These are phyloP conservation scores for Hippocampus mohnikei DNA, from an alignment of 2,113 vertebrate species.

Conservation along the genomic window DNA sequence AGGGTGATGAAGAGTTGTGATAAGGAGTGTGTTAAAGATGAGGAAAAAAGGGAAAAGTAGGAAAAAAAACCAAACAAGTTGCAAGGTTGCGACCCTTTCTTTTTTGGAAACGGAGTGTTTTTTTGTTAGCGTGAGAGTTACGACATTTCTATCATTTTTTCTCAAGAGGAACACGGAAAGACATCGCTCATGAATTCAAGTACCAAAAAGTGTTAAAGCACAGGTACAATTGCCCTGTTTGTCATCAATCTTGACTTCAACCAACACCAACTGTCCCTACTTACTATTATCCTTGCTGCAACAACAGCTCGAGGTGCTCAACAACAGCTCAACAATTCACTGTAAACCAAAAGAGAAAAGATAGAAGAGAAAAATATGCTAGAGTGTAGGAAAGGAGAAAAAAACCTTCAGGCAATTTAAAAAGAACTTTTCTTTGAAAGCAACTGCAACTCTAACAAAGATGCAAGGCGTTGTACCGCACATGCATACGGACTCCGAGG, in stretches of 20 bases:
- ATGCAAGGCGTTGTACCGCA: neutral
- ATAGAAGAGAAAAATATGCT: constrained; percentile 27
- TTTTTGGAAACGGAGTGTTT: no score
- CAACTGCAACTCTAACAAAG: constrained; percentile 9
- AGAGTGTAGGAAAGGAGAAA: constrained; percentile 21
- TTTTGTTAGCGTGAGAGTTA: no score
- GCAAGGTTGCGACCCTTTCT: no score
- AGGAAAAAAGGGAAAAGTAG: no score
- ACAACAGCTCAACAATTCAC: constrained; percentile 34
- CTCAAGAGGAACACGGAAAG: neutral
- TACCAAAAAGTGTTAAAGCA: constrained; percentile 4
- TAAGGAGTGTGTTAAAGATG: no score
- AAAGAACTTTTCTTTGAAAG: constrained; percentile 49
- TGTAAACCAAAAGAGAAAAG: constrained; percentile 31
- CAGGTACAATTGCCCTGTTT: constrained; percentile 17
- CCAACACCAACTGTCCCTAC: constrained; percentile 13
- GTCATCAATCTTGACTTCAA: neutral
- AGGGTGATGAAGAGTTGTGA: no score
- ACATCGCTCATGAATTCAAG: neutral
- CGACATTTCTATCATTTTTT: neutral
- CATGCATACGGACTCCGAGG: neutral
- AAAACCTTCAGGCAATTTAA: constrained; percentile 40
- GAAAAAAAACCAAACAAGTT: no score
- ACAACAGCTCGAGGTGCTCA: constrained; percentile 40
- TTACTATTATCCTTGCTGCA: constrained; percentile 8